Evolutionary conservation across 2,113 vertebrate genomes (phyloP).

Genomic region (Rattus norvegicus): DNA sequence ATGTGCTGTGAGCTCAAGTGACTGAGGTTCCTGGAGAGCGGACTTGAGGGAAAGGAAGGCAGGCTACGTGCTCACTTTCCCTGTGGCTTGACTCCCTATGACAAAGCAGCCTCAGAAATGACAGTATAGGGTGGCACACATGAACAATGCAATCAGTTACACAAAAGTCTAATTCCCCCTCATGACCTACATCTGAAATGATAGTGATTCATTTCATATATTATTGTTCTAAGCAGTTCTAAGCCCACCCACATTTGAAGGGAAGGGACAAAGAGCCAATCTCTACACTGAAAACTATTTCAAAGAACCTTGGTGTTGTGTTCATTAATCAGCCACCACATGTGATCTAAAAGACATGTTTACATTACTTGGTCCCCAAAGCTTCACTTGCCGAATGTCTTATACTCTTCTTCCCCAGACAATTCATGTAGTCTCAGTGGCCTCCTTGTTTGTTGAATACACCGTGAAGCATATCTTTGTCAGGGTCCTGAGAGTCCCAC

Average conservation of each 20-base stretch:
- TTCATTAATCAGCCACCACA: constrained; percentile 1
- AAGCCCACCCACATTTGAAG: not conserved
- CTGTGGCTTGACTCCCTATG: not conserved
- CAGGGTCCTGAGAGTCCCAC: not conserved
- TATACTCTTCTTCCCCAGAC: not conserved
- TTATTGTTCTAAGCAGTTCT: not conserved
- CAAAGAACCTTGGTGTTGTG: not conserved
- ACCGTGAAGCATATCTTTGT: not conserved
- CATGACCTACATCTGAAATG: not conserved
- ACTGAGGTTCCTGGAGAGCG: not conserved
- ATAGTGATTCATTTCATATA: not conserved
- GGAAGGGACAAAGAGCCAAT: not conserved
- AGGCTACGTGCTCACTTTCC: not conserved
- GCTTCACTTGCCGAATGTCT: not conserved
- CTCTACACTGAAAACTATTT: not conserved
- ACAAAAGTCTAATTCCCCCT: not conserved
- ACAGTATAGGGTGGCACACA: not conserved
- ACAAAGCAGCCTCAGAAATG: not conserved
- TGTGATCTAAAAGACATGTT: not conserved
- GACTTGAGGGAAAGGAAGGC: not conserved
- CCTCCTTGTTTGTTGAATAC: not conserved
- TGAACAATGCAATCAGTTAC: not conserved
- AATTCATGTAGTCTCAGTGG: not conserved
- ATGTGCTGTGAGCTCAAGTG: not conserved
- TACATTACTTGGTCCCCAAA: not conserved